These are phyloP conservation scores for Gymnoscopelus braueri DNA, from an alignment of 2,797 vertebrate species.

Conservation along the genomic window DNA sequence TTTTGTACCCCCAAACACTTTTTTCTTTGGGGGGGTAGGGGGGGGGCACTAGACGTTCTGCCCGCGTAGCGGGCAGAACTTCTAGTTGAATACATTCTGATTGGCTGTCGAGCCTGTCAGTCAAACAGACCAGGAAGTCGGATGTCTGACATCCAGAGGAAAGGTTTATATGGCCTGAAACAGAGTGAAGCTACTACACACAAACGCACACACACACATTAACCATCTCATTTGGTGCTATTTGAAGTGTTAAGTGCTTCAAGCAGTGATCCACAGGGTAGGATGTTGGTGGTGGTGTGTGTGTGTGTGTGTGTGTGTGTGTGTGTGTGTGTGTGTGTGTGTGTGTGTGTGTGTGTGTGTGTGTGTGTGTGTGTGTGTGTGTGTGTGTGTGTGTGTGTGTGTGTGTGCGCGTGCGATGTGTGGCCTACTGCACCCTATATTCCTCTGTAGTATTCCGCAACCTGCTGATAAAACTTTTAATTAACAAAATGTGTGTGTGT, in stretches of 20 bases:
- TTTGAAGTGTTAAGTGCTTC: slow-evolving; percentile 69
- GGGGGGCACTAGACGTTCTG: too few relatives aligned
- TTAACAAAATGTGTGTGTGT: slow-evolving; percentile 42
- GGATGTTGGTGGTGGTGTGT: slow-evolving; percentile 23
- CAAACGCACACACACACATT: slow-evolving; percentile 37
- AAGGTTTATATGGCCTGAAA: too few relatives aligned
- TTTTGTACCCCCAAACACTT: too few relatives aligned
- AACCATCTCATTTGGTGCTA: slow-evolving; percentile 65
- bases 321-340: slow-evolving; percentile 34
- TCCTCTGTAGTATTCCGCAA: slow-evolving; percentile 9
- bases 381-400: slow-evolving; percentile 12
- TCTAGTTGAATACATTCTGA: too few relatives aligned
- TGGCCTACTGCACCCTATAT: slow-evolving; percentile 38
- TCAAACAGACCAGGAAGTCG: too few relatives aligned
- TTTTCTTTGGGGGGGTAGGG: too few relatives aligned
- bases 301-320: slow-evolving; percentile 32
- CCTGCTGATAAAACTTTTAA: slow-evolving; percentile 19
- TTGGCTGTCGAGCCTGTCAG: too few relatives aligned
- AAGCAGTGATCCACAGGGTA: slow-evolving; percentile 50
- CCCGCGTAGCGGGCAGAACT: too few relatives aligned
- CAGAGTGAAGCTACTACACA: neutral
- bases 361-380: slow-evolving; percentile 36
- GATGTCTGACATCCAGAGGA: too few relatives aligned
- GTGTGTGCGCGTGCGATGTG: slow-evolving; percentile 8
- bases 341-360: slow-evolving; percentile 26